These are phyloP conservation scores for Myotis pilosus DNA, from an alignment of 2,797 vertebrate species.

Conservation along the genomic window DNA sequence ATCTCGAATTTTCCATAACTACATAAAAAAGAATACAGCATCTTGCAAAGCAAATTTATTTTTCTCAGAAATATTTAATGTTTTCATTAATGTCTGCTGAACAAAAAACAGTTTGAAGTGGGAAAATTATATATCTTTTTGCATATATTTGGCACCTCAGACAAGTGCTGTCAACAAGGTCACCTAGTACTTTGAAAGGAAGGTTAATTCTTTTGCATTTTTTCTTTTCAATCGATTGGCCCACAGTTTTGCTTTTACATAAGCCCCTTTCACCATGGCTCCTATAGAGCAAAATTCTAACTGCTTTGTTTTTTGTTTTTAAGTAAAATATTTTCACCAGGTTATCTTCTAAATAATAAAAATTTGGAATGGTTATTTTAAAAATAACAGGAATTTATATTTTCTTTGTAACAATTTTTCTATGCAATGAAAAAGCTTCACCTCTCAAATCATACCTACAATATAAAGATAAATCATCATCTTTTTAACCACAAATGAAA, in stretches of 20 bases:
- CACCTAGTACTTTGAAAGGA: not conserved
- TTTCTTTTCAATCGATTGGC: not conserved
- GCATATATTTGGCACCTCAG: not conserved
- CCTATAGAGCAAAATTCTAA: not conserved
- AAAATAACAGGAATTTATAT: not conserved
- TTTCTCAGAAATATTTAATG: slow-evolving; percentile 21
- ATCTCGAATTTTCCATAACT: not conserved
- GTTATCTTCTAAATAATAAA: slow-evolving; percentile 29
- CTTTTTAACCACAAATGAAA: not conserved
- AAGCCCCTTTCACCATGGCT: slow-evolving; percentile 1
- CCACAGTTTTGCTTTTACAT: not conserved
- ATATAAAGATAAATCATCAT: not conserved
- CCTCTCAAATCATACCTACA: not conserved
- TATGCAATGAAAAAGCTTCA: not conserved
- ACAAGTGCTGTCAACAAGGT: not conserved
- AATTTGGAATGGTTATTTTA: not conserved
- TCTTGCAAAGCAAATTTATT: not conserved
- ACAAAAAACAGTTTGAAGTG: slow-evolving; percentile 18
- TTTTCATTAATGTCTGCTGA: slow-evolving; percentile 36
- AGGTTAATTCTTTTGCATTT: not conserved
- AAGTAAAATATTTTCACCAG: not conserved
- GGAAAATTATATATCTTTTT: not conserved
- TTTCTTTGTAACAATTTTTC: not conserved
- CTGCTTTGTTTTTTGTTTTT: not conserved
- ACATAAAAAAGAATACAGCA: not conserved